Base-by-base conservation (phyloP, 2,888 invertebrate genomes). In the Cataglyphis cursor region DNA sequence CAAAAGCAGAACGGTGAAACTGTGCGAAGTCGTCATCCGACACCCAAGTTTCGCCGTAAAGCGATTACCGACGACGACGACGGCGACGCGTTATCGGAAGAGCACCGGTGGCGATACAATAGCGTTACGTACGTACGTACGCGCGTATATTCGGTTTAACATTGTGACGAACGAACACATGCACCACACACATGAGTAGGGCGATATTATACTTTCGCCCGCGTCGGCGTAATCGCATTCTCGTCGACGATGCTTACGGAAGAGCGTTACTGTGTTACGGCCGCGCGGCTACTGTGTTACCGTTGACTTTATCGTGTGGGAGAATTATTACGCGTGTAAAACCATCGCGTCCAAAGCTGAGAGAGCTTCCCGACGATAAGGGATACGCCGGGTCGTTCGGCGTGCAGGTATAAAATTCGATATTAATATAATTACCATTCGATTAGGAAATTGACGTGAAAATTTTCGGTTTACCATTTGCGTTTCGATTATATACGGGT, bases 21-120 rank as follows among this genome's bases (percentile, higher is more conserved):
- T 80, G 51, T 51, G 81, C 65, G 76, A 75, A 81, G 73, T 80
- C 86, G 90, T 73, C 84, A 90, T 76, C 84, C 65, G 89, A 90
- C 88, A 90, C 89, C 83, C 31, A 82, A 83, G 87, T 82, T 90
- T 90, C 90, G 85, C 81, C 86, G 90, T 90, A 89, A 90, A 89
- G 83, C 90, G 90, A 90, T 90, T 90, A 89, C 72, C 74, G 28
- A 73, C 48, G 62, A 65, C 15, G 28, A 28, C 21, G 59, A 44
- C 51, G 51, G 6, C 18, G 68, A 73, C 54, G 86, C 86, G 89
- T 89, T 89, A 89, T 89, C 88, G 83, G 80, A 76, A 74, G 81
- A 88, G 86, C 81, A 88, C 61, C 83, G 65, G 85, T 76, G 82
- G 86, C 88, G 86, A 89, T 87, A 87, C 87, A 90, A 85, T 80